phyloP scores from a whole-genome alignment of 2,888 invertebrate genomes.

The Gisinianus flammeolus region DNA sequence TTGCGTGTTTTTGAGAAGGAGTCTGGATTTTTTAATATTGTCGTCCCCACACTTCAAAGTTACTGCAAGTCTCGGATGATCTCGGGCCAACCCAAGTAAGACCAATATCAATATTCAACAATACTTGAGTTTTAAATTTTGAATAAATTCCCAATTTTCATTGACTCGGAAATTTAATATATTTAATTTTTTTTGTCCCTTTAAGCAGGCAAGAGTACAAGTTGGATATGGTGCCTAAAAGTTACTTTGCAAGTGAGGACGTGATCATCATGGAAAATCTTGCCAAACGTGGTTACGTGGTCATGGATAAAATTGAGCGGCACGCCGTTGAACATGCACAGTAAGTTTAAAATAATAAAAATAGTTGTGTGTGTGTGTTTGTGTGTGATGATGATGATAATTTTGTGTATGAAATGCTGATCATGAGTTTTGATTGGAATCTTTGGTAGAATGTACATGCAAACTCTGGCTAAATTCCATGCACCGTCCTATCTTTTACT shows the following conservation, averaged over 20 bases:
- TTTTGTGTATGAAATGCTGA: no score
- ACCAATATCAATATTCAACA: background rate
- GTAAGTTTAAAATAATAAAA: slow-evolving; percentile 6
- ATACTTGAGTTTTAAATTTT: background rate
- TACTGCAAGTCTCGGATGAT: background rate
- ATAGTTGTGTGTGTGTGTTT: background rate
- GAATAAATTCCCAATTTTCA: background rate
- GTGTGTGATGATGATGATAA: no score
- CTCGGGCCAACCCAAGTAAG: background rate
- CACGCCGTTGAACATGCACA: slow-evolving; percentile 25
- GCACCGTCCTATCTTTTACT: slow-evolving; percentile 8
- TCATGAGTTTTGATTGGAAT: no score
- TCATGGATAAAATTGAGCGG: slow-evolving; percentile 14
- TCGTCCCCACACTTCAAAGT: slow-evolving; percentile 9
- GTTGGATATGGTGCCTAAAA: slow-evolving; percentile 29
- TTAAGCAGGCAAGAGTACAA: slow-evolving; percentile 3
- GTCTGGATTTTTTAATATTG: background rate
- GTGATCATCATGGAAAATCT: slow-evolving; percentile 32
- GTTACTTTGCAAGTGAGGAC: slow-evolving; percentile 16
- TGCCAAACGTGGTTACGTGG: slow-evolving; percentile 11
- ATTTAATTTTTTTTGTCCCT: background rate
- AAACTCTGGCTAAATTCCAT: slow-evolving; percentile 31
- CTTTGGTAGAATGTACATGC: slow-evolving; percentile 19
- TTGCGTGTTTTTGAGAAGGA: slow-evolving; percentile 21
- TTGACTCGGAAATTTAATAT: background rate